phyloP scores from a whole-genome alignment of 2,888 invertebrate species.

The Acanthosepion lycidas region DNA sequence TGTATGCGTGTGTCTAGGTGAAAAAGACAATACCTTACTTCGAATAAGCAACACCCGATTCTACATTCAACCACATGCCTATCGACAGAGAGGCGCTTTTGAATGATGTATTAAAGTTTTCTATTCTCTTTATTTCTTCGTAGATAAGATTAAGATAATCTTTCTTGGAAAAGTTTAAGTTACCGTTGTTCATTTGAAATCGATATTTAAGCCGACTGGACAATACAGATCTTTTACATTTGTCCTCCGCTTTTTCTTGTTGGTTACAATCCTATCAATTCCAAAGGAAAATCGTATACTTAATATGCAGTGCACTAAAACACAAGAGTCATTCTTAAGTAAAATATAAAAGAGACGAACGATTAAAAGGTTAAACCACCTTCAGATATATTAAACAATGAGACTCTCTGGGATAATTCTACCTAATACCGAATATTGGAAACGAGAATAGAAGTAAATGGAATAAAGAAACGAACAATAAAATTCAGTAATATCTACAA shows the following conservation, averaged over 20 bases:
- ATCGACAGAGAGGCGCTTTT: neutral
- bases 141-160: neutral
- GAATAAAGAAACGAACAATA: neutral
- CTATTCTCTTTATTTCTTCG: neutral
- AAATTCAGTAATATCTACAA: neutral
- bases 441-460: neutral
- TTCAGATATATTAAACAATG: neutral
- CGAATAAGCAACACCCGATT: neutral
- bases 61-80: neutral
- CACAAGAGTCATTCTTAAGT: neutral
- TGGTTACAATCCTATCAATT: neutral
- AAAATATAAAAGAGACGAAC: neutral
- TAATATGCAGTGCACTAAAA: neutral
- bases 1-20: neutral
- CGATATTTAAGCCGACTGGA: slow-evolving; percentile 7
- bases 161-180: neutral
- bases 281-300: neutral
- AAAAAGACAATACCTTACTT: neutral
- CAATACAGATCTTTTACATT: neutral
- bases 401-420: no score
- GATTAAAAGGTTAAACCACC: neutral
- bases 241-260: neutral
- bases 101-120: neutral
- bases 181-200: neutral
- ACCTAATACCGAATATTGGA: neutral